These are phyloP conservation scores for Artemia sp. DNA, from an alignment of 2,888 invertebrate species.

Conservation along the genomic window DNA sequence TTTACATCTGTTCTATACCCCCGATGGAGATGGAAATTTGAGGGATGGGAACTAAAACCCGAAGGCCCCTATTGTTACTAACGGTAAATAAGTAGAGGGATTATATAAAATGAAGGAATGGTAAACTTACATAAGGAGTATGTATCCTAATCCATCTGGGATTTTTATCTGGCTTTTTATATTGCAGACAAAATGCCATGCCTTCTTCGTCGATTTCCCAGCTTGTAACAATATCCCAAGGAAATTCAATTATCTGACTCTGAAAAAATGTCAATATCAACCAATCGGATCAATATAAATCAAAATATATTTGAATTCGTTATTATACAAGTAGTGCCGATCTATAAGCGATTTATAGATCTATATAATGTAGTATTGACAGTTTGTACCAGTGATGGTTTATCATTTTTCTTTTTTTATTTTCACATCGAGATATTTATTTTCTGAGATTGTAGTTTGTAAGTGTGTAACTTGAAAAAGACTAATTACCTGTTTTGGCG, in stretches of 20 bases:
- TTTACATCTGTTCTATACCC: too few species aligned
- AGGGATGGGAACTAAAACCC: conserved; percentile 9
- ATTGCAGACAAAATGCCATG: conserved; percentile 75
- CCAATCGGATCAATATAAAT: too few species aligned
- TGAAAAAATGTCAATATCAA: conserved; percentile 27
- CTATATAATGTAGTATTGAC: too few species aligned
- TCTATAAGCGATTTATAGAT: too few species aligned
- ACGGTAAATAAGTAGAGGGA: conserved; percentile 25
- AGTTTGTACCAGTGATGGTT: too few species aligned
- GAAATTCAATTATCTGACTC: conserved; percentile 59
- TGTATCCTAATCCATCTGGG: conserved; percentile 69
- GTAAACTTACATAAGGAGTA: conserved; percentile 54
- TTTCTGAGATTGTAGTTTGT: too few species aligned
- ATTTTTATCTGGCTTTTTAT: conserved; percentile 59
- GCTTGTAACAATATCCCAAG: conserved; percentile 62
- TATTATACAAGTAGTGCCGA: neutral
- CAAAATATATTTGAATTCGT: neutral
- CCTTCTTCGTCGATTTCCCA: conserved; percentile 85
- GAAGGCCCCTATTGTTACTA: neutral
- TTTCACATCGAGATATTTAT: too few species aligned
- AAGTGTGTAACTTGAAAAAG: too few species aligned
- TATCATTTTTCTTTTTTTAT: too few species aligned
- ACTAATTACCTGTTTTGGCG: too few species aligned
- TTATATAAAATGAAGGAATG: neutral
- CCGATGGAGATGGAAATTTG: conserved; percentile 18